These are phyloP conservation scores for Lasioglossum oenotherae DNA, from an alignment of 2,888 invertebrate species.

Conservation along the genomic window DNA sequence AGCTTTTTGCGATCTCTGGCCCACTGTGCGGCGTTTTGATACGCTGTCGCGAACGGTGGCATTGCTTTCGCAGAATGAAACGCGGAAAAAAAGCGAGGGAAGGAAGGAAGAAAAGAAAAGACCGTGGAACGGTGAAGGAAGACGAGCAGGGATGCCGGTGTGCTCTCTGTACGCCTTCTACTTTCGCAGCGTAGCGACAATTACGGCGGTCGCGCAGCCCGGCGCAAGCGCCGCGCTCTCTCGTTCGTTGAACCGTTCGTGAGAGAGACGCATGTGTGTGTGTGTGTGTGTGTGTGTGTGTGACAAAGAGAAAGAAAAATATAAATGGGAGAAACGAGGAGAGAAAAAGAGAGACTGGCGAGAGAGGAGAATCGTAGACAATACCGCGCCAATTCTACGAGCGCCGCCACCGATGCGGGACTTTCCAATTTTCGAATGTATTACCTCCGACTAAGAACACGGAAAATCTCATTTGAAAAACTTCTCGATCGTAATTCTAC, in stretches of 20 bases:
- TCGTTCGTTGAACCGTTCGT: constrained; percentile 82
- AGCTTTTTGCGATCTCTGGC: background rate
- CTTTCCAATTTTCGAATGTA: constrained; percentile 49
- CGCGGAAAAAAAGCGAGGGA: background rate
- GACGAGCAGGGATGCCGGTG: constrained; percentile 42
- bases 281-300: constrained; percentile 39
- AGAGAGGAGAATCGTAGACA: constrained; percentile 48
- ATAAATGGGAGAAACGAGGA: constrained; percentile 40
- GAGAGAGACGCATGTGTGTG: constrained; percentile 45
- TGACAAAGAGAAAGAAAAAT: constrained; percentile 55
- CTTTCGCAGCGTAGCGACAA: constrained; percentile 70
- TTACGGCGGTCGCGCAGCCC: constrained; percentile 68
- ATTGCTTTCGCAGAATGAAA: background rate
- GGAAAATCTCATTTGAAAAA: background rate
- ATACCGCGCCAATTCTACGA: constrained; percentile 52
- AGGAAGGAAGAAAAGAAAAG: background rate
- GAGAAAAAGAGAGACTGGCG: constrained; percentile 15
- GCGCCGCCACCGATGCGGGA: constrained; percentile 44
- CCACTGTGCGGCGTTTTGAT: background rate
- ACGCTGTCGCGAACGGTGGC: background rate
- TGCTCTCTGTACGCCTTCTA: constrained; percentile 51
- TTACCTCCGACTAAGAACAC: constrained; percentile 6
- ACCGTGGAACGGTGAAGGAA: constrained; percentile 21
- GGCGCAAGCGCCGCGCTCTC: constrained; percentile 80
- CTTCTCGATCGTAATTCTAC: background rate